Conservation (phyloP, 92 coral and sea anemone species). For the Anthopleura xanthogrammica region DNA sequence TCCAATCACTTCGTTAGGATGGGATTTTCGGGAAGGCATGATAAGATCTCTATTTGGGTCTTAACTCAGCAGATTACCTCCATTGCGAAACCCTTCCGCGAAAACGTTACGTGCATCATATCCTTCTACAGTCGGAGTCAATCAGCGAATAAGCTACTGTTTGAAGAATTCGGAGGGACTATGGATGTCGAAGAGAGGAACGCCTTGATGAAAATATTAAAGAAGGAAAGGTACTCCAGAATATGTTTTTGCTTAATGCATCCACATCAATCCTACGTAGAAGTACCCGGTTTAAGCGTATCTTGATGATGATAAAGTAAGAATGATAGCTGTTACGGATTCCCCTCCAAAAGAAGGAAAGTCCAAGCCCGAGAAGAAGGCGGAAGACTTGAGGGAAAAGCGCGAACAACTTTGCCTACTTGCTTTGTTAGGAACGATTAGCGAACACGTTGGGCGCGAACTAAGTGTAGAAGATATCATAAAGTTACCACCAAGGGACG, state of each 20-base stretch:
- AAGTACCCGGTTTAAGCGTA: background rate
- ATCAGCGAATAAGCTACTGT: constrained; percentile 12
- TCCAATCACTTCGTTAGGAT: constrained; percentile 4
- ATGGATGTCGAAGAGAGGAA: constrained; percentile 10
- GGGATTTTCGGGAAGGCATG: constrained; percentile 28
- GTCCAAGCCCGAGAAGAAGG: too few species aligned
- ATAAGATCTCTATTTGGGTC: constrained; percentile 13
- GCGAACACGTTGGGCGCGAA: constrained; percentile 23
- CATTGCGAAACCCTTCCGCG: constrained; percentile 24
- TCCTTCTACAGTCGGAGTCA: background rate
- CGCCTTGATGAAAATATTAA: constrained; percentile 11
- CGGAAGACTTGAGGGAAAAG: background rate
- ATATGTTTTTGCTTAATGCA: background rate
- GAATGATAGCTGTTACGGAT: too few species aligned
- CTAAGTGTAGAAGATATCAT: constrained; percentile 32
- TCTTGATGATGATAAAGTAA: too few species aligned
- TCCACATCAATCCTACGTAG: background rate
- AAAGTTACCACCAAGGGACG: constrained; percentile 27
- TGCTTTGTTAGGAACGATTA: background rate
- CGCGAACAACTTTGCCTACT: background rate
- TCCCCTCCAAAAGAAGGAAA: too few species aligned
- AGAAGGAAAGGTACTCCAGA: too few species aligned
- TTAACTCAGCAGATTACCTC: constrained; percentile 25
- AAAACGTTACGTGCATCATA: constrained; percentile 17
- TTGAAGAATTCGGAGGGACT: constrained; percentile 25